phyloP scores from a whole-genome alignment of 1,140 invertebrate species.

The Daktulosphaira vitifoliae region DNA sequence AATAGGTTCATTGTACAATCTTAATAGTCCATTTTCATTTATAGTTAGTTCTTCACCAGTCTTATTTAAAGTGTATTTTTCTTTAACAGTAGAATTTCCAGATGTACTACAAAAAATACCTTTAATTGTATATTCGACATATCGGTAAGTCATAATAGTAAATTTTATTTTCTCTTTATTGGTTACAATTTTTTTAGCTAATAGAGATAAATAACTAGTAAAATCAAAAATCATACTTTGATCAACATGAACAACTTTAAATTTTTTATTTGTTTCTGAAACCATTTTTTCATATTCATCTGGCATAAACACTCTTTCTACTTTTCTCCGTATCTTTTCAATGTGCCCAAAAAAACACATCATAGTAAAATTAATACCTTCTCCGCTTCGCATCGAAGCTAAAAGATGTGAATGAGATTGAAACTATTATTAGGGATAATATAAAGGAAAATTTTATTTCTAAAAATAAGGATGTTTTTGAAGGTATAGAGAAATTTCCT shows the following conservation, averaged over 20 bases:
- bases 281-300: background rate
- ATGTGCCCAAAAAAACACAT: conserved; percentile 30
- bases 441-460: too few species aligned
- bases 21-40: background rate
- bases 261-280: conserved; percentile 5
- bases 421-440: too few species aligned
- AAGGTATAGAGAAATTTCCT: too few species aligned
- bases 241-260: background rate
- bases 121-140: background rate
- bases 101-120: background rate
- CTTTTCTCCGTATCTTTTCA: conserved; percentile 6
- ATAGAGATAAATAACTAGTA: background rate
- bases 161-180: conserved; percentile 8
- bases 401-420: too few species aligned
- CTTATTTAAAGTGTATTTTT: background rate
- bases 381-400: too few species aligned
- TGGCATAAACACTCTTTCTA: conserved; percentile 9
- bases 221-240: conserved; percentile 11
- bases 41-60: background rate
- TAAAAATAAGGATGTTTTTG: too few species aligned
- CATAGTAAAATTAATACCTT: too few species aligned
- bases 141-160: conserved; percentile 3
- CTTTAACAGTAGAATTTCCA: background rate
- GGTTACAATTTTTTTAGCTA: conserved; percentile 5
- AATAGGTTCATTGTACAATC: conserved; percentile 5